Percentiles rank a stretch among this genome's conserved stretches.
These are phyloP conservation scores for Chrysolina oricalcia DNA, from an alignment of 2,888 invertebrate species.

Conservation along the genomic window DNA sequence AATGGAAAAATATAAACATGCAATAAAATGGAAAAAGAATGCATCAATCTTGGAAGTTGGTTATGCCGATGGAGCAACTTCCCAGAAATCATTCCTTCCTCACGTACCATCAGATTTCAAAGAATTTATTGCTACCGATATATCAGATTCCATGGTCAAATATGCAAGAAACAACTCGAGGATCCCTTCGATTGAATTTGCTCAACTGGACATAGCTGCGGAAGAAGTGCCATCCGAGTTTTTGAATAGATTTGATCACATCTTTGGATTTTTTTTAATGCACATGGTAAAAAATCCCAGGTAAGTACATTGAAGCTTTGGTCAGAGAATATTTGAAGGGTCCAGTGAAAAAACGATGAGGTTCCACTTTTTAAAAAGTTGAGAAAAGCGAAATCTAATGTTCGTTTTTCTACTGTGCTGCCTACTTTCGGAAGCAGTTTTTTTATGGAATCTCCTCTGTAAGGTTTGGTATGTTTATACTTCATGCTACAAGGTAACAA, in stretches of 20 bases:
- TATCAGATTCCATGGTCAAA: slow-evolving; percentile 17
- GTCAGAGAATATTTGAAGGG: no score
- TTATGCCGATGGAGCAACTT: not conserved
- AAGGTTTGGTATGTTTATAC: no score
- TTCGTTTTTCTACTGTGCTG: no score
- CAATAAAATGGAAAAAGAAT: slow-evolving; percentile 26
- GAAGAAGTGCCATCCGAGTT: not conserved
- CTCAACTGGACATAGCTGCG: slow-evolving; percentile 10
- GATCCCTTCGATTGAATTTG: not conserved
- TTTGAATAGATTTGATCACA: slow-evolving; percentile 9
- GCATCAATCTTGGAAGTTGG: not conserved
- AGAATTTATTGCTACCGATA: slow-evolving; percentile 16
- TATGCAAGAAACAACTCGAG: not conserved
- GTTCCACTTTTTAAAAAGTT: no score
- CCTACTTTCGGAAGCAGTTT: no score
- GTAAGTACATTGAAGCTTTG: slow-evolving; percentile 10
- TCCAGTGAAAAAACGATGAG: no score
- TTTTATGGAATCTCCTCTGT: no score
- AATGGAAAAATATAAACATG: slow-evolving; percentile 13
- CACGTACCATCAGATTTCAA: not conserved
- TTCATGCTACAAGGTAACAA: no score
- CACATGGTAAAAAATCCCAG: slow-evolving; percentile 21
- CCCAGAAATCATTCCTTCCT: not conserved
- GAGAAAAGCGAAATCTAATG: no score
- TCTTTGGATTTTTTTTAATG: slow-evolving; percentile 23